These are phyloP conservation scores for Odontophorus gujanensis DNA, from an alignment of 2,113 vertebrate genomes.

Conservation along the genomic window DNA sequence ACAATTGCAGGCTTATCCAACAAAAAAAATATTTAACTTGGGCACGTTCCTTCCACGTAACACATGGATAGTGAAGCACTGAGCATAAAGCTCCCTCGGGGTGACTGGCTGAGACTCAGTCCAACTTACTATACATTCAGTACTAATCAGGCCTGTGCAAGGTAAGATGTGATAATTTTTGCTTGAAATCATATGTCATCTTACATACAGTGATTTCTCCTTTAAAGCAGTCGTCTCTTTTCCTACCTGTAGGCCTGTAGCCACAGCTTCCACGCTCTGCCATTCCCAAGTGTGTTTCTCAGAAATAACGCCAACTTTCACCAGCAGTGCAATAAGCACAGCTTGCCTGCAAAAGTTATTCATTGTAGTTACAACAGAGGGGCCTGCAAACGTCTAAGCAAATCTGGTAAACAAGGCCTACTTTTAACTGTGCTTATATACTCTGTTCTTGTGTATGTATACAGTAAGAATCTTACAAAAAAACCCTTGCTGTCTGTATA, in stretches of 20 bases:
- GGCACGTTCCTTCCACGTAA: not conserved
- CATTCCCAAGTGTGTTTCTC: slow-evolving; percentile 93
- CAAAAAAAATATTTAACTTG: not conserved
- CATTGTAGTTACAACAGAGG: not conserved
- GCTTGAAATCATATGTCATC: not conserved
- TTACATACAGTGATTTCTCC: not conserved
- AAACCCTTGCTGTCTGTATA: not conserved
- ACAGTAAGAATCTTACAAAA: not conserved
- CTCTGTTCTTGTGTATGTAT: not conserved
- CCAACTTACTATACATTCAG: not conserved
- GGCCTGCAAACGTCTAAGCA: not conserved
- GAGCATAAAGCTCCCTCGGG: not conserved
- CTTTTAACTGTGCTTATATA: fast-evolving
- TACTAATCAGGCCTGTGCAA: not conserved
- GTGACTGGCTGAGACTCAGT: not conserved
- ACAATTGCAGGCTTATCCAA: not conserved
- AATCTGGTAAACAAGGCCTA: not conserved
- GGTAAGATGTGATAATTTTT: not conserved
- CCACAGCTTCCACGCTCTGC: slow-evolving; percentile 94
- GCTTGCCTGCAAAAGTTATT: slow-evolving; percentile 87
- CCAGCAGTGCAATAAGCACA: slow-evolving; percentile 92
- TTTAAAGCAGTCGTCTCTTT: not conserved
- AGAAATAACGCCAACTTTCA: slow-evolving; percentile 95
- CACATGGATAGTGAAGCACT: not conserved
- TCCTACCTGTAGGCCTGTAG: slow-evolving; percentile 93